phyloP scores from a whole-genome alignment of 2,113 vertebrate species.

The Oryzias celebensis region DNA sequence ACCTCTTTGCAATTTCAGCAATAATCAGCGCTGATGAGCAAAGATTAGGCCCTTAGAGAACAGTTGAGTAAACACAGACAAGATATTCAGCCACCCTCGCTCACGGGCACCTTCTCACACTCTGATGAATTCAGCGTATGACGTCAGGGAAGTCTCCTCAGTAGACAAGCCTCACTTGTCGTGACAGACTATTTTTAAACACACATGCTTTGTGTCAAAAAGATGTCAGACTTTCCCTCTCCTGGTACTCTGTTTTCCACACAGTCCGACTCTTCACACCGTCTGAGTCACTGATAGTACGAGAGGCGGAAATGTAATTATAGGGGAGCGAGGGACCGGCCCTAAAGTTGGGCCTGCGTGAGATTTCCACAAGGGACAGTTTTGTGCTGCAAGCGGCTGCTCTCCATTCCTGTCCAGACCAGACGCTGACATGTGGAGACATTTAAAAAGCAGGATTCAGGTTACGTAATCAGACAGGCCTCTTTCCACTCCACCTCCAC shows the following conservation, averaged over 20 bases:
- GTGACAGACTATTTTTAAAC: constrained; percentile 61
- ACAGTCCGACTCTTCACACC: constrained; percentile 49
- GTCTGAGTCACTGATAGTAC: constrained; percentile 73
- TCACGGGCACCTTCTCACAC: constrained; percentile 37
- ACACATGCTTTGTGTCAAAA: constrained; percentile 62
- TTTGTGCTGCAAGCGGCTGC: constrained; percentile 26
- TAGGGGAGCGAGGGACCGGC: constrained; percentile 41
- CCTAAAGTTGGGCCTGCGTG: constrained; percentile 17
- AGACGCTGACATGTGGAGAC: constrained; percentile 63
- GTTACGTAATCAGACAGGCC: constrained; percentile 47
- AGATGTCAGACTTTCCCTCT: constrained; percentile 72
- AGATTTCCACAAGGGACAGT: constrained; percentile 63
- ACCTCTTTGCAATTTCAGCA: neutral
- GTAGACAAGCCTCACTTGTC: constrained; percentile 38
- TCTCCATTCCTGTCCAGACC: constrained; percentile 30
- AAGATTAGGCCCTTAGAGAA: neutral
- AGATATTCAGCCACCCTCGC: constrained; percentile 30
- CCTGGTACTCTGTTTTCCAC: constrained; percentile 54
- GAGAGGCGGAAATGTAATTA: constrained; percentile 35
- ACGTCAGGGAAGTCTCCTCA: constrained; percentile 39
- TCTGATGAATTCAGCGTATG: constrained; percentile 33
- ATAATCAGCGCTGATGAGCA: neutral
- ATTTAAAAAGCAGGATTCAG: constrained; percentile 60
- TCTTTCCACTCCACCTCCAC: constrained; percentile 31
- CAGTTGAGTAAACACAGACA: constrained; percentile 42